phyloP scores from a whole-genome alignment of 2,888 invertebrate genomes.

The Leptinotarsa rubiginosa region DNA sequence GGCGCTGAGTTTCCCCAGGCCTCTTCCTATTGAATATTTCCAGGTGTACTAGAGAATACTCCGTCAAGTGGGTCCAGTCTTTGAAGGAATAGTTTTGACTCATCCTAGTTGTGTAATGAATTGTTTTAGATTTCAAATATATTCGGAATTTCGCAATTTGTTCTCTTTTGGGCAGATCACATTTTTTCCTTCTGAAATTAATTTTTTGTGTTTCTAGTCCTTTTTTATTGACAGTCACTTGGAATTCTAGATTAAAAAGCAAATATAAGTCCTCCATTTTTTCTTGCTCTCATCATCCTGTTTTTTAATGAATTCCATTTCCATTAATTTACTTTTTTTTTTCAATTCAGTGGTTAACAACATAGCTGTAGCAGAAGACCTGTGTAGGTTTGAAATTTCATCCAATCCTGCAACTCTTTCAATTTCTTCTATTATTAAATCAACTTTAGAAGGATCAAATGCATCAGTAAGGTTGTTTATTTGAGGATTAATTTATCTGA shows the following conservation, averaged over 20 bases:
- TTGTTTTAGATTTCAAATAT: constrained; percentile 24
- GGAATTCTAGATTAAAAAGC: constrained; percentile 31
- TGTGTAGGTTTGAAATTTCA: constrained; percentile 21
- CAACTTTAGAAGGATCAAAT: constrained; percentile 13
- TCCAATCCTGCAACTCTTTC: constrained; percentile 26
- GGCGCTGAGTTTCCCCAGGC: constrained; percentile 30
- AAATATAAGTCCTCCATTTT: constrained; percentile 28
- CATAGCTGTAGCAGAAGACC: constrained; percentile 32
- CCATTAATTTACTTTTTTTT: constrained; percentile 24
- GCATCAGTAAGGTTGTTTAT: constrained; percentile 25
- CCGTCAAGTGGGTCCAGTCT: constrained; percentile 25
- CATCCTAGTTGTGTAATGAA: constrained; percentile 8
- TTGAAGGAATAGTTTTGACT: constrained; percentile 2
- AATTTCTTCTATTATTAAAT: constrained; percentile 25
- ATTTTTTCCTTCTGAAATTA: constrained; percentile 23
- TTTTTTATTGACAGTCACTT: constrained; percentile 31
- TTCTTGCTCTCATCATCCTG: constrained; percentile 14
- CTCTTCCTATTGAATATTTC: constrained; percentile 32
- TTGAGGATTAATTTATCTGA: constrained; percentile 27
- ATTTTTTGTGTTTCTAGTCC: constrained; percentile 30
- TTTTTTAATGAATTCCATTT: constrained; percentile 26
- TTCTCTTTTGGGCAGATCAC: constrained; percentile 15
- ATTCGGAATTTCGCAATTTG: constrained; percentile 22
- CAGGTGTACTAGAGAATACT: constrained; percentile 29
- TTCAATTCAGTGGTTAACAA: constrained; percentile 31